These are phyloP conservation scores for Tiaroga cobitis DNA, from an alignment of 2,797 vertebrate species.

Conservation along the genomic window DNA sequence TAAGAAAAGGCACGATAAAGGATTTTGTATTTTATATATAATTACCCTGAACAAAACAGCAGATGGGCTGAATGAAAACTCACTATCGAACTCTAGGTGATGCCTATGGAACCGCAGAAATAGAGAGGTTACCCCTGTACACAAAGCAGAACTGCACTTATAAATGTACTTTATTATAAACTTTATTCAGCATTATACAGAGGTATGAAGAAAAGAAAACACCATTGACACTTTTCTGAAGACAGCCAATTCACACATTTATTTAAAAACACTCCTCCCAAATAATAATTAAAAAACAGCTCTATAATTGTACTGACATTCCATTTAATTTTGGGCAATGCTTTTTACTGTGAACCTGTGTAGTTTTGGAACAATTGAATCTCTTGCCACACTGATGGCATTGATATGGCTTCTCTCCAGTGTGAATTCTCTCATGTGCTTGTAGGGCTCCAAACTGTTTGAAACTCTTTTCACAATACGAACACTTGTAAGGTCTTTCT, in stretches of 20 bases:
- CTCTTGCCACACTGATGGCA: neutral
- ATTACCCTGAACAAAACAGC: neutral
- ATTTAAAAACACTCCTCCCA: neutral
- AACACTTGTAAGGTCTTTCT: neutral
- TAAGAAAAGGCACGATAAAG: neutral
- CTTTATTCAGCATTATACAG: neutral
- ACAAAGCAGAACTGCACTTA: neutral
- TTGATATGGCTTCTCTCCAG: neutral
- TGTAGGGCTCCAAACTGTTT: neutral
- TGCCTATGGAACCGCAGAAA: neutral
- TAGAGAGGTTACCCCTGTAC: neutral
- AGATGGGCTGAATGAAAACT: neutral
- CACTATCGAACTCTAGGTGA: neutral
- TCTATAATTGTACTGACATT: neutral
- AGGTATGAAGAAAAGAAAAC: neutral
- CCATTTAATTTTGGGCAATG: conserved; percentile 7
- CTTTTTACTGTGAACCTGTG: neutral
- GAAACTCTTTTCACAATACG: neutral
- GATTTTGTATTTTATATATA: neutral
- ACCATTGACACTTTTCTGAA: neutral
- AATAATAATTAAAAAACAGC: neutral
- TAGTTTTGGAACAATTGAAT: neutral
- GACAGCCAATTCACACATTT: neutral
- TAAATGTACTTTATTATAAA: neutral
- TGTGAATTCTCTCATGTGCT: neutral